phyloP scores from a whole-genome alignment of 2,888 invertebrate species.

The Apeira syringaria region DNA sequence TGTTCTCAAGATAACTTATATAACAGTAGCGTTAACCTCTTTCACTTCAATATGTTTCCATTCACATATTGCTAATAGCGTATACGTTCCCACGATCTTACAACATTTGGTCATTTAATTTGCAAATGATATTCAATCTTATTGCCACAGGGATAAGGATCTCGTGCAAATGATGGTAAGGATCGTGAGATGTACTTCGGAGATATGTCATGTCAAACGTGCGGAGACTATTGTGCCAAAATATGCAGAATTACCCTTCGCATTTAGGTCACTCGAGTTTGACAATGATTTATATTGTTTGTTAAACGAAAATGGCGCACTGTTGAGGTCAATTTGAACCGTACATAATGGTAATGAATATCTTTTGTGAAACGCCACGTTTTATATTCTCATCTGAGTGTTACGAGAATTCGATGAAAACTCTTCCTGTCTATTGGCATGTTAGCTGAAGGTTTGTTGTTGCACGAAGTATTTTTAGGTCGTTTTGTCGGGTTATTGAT shows the following conservation, averaged over 20 bases:
- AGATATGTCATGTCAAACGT: slow-evolving; percentile 56
- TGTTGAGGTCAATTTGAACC: neutral
- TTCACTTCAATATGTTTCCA: slow-evolving; percentile 21
- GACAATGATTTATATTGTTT: slow-evolving; percentile 26
- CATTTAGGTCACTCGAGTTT: slow-evolving; percentile 28
- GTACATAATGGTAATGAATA: neutral
- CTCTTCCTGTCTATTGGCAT: neutral
- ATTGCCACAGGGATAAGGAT: slow-evolving; percentile 11
- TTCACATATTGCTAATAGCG: slow-evolving; percentile 23
- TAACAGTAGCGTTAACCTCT: slow-evolving; percentile 13
- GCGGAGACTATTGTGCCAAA: slow-evolving; percentile 45
- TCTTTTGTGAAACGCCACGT: neutral
- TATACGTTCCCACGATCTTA: slow-evolving; percentile 27
- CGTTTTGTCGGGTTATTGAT: no score
- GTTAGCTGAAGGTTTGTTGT: neutral
- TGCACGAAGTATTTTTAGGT: no score
- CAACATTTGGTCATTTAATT: slow-evolving; percentile 12
- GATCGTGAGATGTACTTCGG: slow-evolving; percentile 55
- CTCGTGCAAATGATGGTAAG: slow-evolving; percentile 4
- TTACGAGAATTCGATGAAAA: neutral
- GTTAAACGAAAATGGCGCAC: slow-evolving; percentile 12
- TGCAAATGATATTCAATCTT: slow-evolving; percentile 21
- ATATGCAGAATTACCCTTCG: slow-evolving; percentile 28
- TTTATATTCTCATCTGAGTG: neutral
- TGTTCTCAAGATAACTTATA: slow-evolving; percentile 15